Conservation (phyloP, 2,888 invertebrate genomes). For the Anagyrus pseudococci region DNA sequence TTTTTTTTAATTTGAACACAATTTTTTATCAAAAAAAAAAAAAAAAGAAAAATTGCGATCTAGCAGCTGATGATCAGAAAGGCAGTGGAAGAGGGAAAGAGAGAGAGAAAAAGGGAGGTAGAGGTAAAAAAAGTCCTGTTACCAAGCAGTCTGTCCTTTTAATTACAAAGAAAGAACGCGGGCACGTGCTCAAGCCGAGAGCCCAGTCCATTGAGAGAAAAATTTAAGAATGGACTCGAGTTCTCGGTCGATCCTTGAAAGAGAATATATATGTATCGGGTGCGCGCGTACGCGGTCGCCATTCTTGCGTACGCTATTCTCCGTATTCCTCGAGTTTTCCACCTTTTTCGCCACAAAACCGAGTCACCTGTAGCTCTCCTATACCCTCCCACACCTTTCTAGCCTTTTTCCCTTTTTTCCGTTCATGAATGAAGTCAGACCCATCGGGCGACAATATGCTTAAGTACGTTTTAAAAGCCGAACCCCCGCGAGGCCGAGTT, state of each 20-base stretch:
- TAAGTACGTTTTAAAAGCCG: slow-evolving; percentile 34
- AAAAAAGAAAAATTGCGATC: no score
- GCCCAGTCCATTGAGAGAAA: slow-evolving; percentile 18
- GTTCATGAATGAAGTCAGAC: slow-evolving; percentile 12
- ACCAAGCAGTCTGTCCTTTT: background rate
- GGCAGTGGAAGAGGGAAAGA: no score
- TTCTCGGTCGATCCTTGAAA: background rate
- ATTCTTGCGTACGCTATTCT: slow-evolving; percentile 14
- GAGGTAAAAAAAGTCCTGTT: no score
- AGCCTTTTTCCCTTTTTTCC: background rate
- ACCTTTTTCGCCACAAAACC: slow-evolving; percentile 16
- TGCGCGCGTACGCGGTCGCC: background rate
- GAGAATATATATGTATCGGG: background rate
- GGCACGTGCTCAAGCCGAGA: background rate
- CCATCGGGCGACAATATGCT: slow-evolving; percentile 12
- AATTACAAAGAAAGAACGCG: background rate
- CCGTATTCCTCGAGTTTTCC: slow-evolving; percentile 8
- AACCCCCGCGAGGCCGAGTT: slow-evolving; percentile 29
- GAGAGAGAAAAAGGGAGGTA: no score
- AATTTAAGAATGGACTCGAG: slow-evolving; percentile 26
- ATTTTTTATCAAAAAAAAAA: no score
- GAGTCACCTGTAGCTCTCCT: slow-evolving; percentile 21
- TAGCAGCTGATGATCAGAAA: no score
- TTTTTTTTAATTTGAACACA: no score
- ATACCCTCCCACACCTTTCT: slow-evolving; percentile 3